Percentiles rank a stretch among this genome's conserved stretches.
phyloP scores from a whole-genome alignment of 1,140 invertebrate species.

The Branchinecta lynchi region DNA sequence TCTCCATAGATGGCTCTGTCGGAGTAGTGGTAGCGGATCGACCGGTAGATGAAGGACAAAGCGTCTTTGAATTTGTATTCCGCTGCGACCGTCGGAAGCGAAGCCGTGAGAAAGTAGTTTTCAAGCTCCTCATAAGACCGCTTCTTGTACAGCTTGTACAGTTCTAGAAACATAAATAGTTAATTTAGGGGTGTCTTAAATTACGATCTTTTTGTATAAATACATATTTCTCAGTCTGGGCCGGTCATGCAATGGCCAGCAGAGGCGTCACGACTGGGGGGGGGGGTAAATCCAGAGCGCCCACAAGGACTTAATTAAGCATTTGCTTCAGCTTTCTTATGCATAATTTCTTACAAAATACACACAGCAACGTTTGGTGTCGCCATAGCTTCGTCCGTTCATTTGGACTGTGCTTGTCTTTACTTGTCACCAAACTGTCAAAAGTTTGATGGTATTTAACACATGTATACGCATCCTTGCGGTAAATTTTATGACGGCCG shows the following conservation, averaged over 20 bases:
- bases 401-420: too few relatives aligned
- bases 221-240: conserved; percentile 32
- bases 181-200: conserved; percentile 27
- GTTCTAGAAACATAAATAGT: conserved; percentile 28
- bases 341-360: too few relatives aligned
- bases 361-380: too few relatives aligned
- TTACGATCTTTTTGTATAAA: conserved; percentile 17
- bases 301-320: too few relatives aligned
- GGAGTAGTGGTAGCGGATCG: conserved; percentile 38
- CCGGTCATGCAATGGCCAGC: too few relatives aligned
- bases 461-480: too few relatives aligned
- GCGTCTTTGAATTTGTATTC: conserved; percentile 29
- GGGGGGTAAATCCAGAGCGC: too few relatives aligned
- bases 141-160: background rate
- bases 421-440: too few relatives aligned
- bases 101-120: conserved; percentile 34
- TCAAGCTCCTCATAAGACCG: conserved; percentile 31
- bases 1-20: conserved; percentile 30
- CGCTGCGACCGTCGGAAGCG: conserved; percentile 34
- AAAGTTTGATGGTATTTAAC: too few relatives aligned
- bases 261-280: conserved; percentile 18
- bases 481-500: too few relatives aligned
- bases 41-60: conserved; percentile 29
- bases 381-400: too few relatives aligned
- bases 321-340: too few relatives aligned